phyloP scores from a whole-genome alignment of 2,797 vertebrate species.

The Prunella strophiata region DNA sequence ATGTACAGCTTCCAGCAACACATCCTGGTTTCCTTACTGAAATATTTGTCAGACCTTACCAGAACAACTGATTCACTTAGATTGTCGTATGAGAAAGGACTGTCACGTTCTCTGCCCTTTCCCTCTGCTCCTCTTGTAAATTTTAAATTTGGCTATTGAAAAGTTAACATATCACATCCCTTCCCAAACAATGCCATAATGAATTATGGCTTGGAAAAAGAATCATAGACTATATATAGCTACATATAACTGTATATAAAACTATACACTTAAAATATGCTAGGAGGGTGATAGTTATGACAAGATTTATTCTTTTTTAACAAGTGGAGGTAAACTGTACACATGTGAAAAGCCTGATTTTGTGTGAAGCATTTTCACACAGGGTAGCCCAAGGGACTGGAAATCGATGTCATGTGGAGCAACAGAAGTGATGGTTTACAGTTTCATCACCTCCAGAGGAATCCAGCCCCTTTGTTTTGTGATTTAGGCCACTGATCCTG shows the following conservation, averaged over 20 bases:
- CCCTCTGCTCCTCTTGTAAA: background rate
- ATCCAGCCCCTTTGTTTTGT: background rate
- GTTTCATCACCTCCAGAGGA: background rate
- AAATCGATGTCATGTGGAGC: background rate
- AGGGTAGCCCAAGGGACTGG: background rate
- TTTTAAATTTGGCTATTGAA: background rate
- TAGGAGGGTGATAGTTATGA: background rate
- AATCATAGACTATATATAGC: background rate
- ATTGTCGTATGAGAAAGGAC: background rate
- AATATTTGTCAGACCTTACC: background rate
- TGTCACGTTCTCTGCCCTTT: background rate
- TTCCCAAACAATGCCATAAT: background rate
- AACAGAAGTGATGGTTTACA: background rate
- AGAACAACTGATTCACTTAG: background rate
- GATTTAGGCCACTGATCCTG: background rate
- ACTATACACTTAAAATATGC: background rate
- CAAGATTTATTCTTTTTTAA: background rate
- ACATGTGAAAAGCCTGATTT: background rate
- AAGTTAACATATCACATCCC: background rate
- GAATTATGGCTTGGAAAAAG: background rate
- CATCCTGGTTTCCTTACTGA: background rate
- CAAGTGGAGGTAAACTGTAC: background rate
- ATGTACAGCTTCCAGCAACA: background rate
- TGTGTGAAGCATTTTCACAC: background rate
- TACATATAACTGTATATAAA: background rate